Percentiles rank a stretch among this genome's conserved stretches.
These are phyloP conservation scores for Euplagia quadripunctaria DNA, from an alignment of 2,888 invertebrate species.

Conservation along the genomic window DNA sequence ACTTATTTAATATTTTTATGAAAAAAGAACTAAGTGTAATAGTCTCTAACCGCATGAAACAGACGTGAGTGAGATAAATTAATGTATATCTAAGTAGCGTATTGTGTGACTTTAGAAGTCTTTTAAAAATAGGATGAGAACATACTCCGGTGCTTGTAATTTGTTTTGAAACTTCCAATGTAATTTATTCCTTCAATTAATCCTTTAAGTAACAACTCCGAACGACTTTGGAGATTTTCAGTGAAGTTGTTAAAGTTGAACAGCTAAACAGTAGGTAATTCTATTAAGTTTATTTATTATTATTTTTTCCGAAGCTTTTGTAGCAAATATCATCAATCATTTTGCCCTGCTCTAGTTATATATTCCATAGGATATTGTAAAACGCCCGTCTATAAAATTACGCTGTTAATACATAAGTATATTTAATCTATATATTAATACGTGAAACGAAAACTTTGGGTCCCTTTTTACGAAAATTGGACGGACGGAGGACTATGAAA, in stretches of 20 bases:
- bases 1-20: background rate
- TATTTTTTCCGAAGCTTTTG: background rate
- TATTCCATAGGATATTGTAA: too few relatives aligned
- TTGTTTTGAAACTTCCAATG: constrained; percentile 54
- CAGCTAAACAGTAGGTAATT: background rate
- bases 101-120: background rate
- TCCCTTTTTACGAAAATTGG: too few relatives aligned
- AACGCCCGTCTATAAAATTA: too few relatives aligned
- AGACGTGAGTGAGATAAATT: constrained; percentile 9
- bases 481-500: too few relatives aligned
- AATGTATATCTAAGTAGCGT: constrained; percentile 4
- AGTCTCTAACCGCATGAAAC: background rate
- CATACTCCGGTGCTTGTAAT: constrained; percentile 51
- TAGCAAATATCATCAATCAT: background rate
- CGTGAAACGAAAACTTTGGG: too few relatives aligned
- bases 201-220: constrained; percentile 7
- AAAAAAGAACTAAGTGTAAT: background rate
- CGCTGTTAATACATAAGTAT: background rate
- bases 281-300: constrained; percentile 5
- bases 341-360: background rate
- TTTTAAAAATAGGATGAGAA: constrained; percentile 11
- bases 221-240: constrained; percentile 13
- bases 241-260: background rate
- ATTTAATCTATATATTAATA: too few relatives aligned
- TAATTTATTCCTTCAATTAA: constrained; percentile 47